A percentile compares a stretch with the other conserved stretches of the same genome.
Evolutionary conservation across 1,140 invertebrate genomes (phyloP).

Genomic region (Bombus terrestris): DNA sequence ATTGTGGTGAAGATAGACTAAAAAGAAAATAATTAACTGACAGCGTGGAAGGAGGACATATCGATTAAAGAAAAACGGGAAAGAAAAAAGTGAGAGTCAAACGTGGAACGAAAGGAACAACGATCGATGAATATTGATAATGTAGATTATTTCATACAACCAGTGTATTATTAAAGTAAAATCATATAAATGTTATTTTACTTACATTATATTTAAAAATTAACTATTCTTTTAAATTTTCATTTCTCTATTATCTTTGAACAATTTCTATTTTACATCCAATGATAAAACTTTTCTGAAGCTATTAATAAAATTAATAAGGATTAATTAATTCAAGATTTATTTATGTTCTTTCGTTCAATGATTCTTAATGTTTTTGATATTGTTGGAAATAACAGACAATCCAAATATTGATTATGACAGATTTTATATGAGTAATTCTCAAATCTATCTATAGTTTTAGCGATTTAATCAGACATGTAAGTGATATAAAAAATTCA

Average conservation of each 20-base stretch:
- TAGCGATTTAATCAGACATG: neutral
- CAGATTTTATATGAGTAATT: neutral
- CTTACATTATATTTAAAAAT: neutral
- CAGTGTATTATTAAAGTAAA: neutral
- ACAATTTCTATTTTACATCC: too few relatives aligned
- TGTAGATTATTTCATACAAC: neutral
- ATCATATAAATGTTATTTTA: neutral
- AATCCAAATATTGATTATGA: neutral
- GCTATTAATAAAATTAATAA: too few relatives aligned
- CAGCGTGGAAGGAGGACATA: neutral
- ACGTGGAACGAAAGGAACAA: neutral
- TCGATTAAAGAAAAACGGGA: neutral
- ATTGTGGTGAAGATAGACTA: neutral
- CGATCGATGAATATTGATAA: neutral
- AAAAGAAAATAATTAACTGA: conserved; percentile 23
- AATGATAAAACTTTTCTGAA: too few relatives aligned
- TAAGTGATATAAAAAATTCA: neutral
- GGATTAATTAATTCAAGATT: too few relatives aligned
- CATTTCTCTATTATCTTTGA: too few relatives aligned
- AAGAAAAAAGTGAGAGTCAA: neutral
- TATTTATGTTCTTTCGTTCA: too few relatives aligned
- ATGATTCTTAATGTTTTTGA: too few relatives aligned
- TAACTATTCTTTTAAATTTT: too few relatives aligned
- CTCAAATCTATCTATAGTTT: neutral
- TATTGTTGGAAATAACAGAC: too few relatives aligned